Percentiles rank a stretch among this genome's conserved stretches.
Conservation (phyloP, 2,888 invertebrate species). For the Dynastes grantii region DNA sequence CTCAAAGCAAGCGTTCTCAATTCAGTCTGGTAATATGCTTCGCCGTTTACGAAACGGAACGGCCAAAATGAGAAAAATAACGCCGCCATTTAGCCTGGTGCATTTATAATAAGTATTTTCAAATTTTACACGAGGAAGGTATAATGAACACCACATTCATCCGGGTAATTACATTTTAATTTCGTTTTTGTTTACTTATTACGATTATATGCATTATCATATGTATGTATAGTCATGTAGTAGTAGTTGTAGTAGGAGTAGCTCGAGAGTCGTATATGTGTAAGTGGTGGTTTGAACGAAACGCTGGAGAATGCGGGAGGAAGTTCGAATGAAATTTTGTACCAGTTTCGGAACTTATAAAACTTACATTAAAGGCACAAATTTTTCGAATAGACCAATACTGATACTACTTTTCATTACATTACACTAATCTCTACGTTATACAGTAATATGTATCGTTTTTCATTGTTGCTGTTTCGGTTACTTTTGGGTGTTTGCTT, state of each 20-base stretch:
- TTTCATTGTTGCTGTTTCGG: neutral
- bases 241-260: constrained; percentile 4
- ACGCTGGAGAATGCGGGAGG: constrained; percentile 13
- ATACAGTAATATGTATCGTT: constrained; percentile 28
- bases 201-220: neutral
- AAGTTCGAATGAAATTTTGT: constrained; percentile 47
- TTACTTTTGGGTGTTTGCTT: constrained; percentile 10
- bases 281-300: constrained; percentile 21
- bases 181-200: neutral
- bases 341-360: constrained; percentile 59
- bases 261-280: constrained; percentile 14
- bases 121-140: neutral
- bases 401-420: constrained; percentile 51
- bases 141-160: constrained; percentile 7
- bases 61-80: constrained; percentile 2
- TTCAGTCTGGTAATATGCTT: neutral
- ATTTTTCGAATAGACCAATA: constrained; percentile 66
- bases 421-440: constrained; percentile 31
- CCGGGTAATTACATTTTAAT: constrained; percentile 8
- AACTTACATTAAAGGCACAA: constrained; percentile 66
- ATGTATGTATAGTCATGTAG: neutral
- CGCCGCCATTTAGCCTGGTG: neutral
- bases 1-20: neutral
- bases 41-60: neutral
- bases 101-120: neutral